Percentiles rank a stretch among this genome's conserved stretches.
phyloP scores from a whole-genome alignment of 2,797 vertebrate species.

The Heliangelus exortis region DNA sequence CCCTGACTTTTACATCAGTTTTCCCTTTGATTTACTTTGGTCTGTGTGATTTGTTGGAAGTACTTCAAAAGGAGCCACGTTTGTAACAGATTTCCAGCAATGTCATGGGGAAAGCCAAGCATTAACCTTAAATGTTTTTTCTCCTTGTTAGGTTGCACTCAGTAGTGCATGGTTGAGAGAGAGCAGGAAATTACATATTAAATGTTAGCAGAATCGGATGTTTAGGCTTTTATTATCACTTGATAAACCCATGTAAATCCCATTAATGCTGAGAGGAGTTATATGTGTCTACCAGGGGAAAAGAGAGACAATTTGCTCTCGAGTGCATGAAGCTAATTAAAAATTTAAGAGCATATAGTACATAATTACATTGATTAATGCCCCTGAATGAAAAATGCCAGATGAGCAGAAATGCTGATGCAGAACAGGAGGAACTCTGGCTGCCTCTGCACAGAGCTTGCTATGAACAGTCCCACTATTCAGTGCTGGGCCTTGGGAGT shows the following conservation, averaged over 20 bases:
- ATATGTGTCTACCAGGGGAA: not conserved
- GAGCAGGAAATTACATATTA: slow-evolving; percentile 16
- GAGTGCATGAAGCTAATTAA: slow-evolving; percentile 19
- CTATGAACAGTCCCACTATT: not conserved
- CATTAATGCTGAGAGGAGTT: not conserved
- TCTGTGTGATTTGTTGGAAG: not conserved
- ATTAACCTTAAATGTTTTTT: not conserved
- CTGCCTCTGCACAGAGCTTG: not conserved
- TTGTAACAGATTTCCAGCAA: not conserved
- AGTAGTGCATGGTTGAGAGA: not conserved
- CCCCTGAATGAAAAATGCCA: slow-evolving; percentile 2
- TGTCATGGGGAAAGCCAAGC: not conserved
- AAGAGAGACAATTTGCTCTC: not conserved
- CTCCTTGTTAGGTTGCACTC: not conserved
- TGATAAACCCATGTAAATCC: slow-evolving; percentile 49
- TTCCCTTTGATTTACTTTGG: not conserved
- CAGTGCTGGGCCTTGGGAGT: not conserved
- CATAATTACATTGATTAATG: slow-evolving; percentile 43
- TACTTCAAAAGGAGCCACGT: fast-evolving
- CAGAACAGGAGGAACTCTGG: not conserved
- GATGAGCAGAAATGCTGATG: not conserved
- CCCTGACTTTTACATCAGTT: not conserved
- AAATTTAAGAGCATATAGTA: slow-evolving; percentile 43
- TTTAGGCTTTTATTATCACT: slow-evolving; percentile 42
- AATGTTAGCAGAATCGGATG: slow-evolving; percentile 15